Conservation (phyloP, 1,140 invertebrate species). For the Metaphire vulgaris region DNA sequence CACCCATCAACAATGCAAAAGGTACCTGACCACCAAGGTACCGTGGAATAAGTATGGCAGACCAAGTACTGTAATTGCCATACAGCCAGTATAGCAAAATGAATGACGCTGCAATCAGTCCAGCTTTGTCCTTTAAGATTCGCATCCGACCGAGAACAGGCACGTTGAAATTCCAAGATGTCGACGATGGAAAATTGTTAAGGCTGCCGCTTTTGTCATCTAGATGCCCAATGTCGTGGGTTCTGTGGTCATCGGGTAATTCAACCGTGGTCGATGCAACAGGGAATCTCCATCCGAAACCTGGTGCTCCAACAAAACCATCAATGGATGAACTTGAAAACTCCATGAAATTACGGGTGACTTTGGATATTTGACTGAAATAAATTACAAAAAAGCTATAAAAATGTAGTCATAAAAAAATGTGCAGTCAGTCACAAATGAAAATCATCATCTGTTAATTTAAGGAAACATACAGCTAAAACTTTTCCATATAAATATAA, state of each 20-base stretch:
- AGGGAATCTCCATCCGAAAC: neutral
- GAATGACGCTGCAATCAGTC: neutral
- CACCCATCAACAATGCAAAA: neutral
- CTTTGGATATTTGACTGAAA: no score
- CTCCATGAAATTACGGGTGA: neutral
- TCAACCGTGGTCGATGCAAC: neutral
- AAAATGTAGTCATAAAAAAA: no score
- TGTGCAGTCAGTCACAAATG: no score
- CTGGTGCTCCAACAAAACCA: neutral
- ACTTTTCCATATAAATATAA: no score
- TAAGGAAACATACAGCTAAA: no score
- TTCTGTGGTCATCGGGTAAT: neutral
- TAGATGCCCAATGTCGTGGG: neutral
- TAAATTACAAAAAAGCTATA: no score
- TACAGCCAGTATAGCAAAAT: neutral
- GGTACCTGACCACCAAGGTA: neutral
- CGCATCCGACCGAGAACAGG: neutral
- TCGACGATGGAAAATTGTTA: neutral
- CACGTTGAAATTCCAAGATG: neutral
- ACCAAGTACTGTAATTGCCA: neutral
- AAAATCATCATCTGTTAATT: no score
- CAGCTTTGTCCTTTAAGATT: neutral
- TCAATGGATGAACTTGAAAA: neutral
- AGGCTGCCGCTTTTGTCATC: neutral
- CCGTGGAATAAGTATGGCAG: neutral